Conservation (phyloP, 2,113 vertebrate species). For the Okapia johnstoni region DNA sequence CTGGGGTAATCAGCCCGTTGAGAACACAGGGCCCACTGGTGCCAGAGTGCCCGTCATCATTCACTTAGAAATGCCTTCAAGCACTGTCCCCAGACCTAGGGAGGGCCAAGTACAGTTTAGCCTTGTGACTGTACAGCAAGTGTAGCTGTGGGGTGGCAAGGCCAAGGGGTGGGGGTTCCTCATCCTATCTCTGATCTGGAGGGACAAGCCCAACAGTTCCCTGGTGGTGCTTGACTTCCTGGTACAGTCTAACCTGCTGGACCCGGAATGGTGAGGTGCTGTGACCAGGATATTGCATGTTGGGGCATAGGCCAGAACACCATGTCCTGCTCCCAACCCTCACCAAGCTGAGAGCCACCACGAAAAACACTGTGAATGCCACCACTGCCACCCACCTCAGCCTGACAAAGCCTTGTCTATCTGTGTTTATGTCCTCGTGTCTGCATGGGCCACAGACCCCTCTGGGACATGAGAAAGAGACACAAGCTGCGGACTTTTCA, state of each 20-base stretch:
- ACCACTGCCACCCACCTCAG: neutral
- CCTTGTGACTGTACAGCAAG: neutral
- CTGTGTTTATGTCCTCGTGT: neutral
- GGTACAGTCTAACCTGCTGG: neutral
- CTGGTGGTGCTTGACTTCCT: neutral
- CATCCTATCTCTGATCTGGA: neutral
- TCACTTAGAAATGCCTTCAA: neutral
- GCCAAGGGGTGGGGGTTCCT: neutral
- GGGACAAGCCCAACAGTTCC: neutral
- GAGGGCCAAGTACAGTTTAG: neutral
- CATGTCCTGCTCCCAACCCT: neutral
- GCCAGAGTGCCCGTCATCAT: neutral
- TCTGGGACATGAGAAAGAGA: neutral
- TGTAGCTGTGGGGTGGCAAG: neutral
- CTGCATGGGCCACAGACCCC: neutral
- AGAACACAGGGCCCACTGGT: neutral
- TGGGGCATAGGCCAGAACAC: neutral
- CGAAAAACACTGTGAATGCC: neutral
- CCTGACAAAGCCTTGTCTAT: neutral
- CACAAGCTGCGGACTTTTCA: slow-evolving; percentile 42
- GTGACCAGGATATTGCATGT: neutral
- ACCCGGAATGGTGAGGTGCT: neutral
- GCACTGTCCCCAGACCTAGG: neutral
- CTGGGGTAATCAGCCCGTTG: neutral
- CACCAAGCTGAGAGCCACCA: neutral